Conservation (phyloP, 1,140 invertebrate genomes). For the Drosophila lowei region DNA sequence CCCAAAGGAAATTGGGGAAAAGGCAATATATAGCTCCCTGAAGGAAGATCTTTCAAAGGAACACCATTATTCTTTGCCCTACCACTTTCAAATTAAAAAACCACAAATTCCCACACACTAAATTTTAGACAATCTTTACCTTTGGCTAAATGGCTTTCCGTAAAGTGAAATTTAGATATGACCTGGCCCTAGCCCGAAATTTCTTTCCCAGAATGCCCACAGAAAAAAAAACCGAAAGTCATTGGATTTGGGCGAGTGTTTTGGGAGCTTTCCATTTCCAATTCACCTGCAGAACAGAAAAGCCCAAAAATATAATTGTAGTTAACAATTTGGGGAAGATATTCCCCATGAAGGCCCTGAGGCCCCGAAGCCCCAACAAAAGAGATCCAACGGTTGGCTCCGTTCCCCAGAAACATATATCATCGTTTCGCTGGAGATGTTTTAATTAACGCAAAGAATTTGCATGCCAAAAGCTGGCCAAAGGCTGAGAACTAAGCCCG, state of each 20-base stretch:
- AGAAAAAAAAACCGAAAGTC: constrained; percentile 60
- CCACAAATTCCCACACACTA: constrained; percentile 3
- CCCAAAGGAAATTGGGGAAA: no score
- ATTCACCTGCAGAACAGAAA: constrained; percentile 42
- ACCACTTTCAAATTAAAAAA: background rate
- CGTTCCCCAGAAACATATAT: constrained; percentile 45
- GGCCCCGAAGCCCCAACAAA: constrained; percentile 19
- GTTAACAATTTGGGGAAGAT: constrained; percentile 36
- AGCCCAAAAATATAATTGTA: constrained; percentile 48
- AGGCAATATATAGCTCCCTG: no score
- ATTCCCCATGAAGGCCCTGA: no score
- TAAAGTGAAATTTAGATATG: constrained; percentile 41
- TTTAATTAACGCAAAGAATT: constrained; percentile 60
- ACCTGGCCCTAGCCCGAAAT: constrained; percentile 7
- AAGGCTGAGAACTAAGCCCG: background rate
- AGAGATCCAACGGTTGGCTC: constrained; percentile 62
- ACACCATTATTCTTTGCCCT: constrained; percentile 2
- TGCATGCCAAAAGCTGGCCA: constrained; percentile 16
- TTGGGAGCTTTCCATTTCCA: constrained; percentile 57
- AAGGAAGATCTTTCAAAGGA: background rate
- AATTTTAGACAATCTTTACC: constrained; percentile 7
- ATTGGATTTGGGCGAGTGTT: background rate
- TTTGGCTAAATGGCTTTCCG: background rate
- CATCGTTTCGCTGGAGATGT: constrained; percentile 39
- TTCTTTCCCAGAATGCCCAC: constrained; percentile 21